Base-by-base conservation (phyloP, 2,888 invertebrate genomes). In the Amiota communis region DNA sequence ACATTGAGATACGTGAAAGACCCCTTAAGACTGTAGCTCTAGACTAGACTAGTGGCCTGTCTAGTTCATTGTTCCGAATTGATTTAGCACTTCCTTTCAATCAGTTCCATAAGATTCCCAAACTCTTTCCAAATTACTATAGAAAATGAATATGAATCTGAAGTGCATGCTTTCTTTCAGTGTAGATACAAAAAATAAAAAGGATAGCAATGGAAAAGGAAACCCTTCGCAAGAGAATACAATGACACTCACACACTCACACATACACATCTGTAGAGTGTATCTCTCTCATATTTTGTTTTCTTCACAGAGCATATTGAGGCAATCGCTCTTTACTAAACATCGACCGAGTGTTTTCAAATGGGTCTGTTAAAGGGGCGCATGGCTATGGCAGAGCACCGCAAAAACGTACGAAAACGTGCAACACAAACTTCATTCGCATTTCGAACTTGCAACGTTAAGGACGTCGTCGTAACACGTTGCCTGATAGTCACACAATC, bases 371-470 rank as follows among this genome's bases (percentile, higher is more conserved):
- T 11, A 12, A 36, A 36, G n/a, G n/a, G 51, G 68, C 23, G 13
- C 13, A 23, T 9, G 23, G 53, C 64, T 11, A 23, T 23, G 23
- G 23, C 23, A 23, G 23, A 23, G 23, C 23, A 23, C 3, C 23
- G 23, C 23, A 23, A 15, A 47, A 49, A 15, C 15, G 48, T 13
- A 49, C 15, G 46, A 59, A 59, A 59, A 70, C 59, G 51, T 49
- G 51, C 49, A 15, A 68, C 68, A 51, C 20, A 53, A 20, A 68
- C n/a, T 13, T n/a, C 49, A 87, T 86, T 87, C 85, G 83, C 80
- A 83, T 79, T 82, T 87, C 80, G 85, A 83, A 86, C 84, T 82
- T 87, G 79, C 83, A 83, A 82, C 84, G 84, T 79, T 78, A 84
- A 87, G 87, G 87, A 87, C 84, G 87, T 86, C 61, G 69, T 51